Conservation (phyloP, 2,888 invertebrate species). For the Pristionchus entomophagus region DNA sequence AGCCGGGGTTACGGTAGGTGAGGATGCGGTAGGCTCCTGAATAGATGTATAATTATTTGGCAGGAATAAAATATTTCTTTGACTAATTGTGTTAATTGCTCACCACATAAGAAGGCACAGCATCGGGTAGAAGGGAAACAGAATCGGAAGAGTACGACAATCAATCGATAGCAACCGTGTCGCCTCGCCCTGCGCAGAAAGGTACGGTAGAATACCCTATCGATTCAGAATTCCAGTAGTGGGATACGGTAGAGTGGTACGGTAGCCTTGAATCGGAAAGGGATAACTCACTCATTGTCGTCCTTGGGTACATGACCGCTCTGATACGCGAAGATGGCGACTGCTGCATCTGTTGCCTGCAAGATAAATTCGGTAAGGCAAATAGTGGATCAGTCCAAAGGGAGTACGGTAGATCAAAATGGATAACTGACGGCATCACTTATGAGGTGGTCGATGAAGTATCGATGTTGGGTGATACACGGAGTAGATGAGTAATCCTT, state of each 20-base stretch:
- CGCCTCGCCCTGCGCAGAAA: neutral
- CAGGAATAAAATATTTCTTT: neutral
- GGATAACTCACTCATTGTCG: neutral
- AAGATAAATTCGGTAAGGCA: neutral
- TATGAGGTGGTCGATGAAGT: neutral
- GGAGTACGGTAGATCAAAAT: neutral
- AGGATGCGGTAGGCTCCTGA: neutral
- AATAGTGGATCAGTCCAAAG: neutral
- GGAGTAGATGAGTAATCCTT: too few relatives aligned
- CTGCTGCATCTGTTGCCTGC: neutral
- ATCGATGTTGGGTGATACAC: too few relatives aligned
- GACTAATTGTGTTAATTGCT: neutral
- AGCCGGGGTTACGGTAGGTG: neutral
- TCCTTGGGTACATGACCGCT: neutral
- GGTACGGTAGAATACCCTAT: neutral
- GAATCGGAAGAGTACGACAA: neutral
- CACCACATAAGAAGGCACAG: neutral
- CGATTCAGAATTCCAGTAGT: neutral
- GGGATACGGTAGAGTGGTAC: neutral
- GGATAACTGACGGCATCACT: neutral
- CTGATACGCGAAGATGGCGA: neutral
- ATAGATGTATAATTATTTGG: neutral
- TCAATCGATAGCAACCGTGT: too few relatives aligned
- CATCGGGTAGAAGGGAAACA: neutral
- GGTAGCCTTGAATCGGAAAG: neutral